Conservation (phyloP, 1,140 invertebrate species). For the Vollenhovia emeryi region DNA sequence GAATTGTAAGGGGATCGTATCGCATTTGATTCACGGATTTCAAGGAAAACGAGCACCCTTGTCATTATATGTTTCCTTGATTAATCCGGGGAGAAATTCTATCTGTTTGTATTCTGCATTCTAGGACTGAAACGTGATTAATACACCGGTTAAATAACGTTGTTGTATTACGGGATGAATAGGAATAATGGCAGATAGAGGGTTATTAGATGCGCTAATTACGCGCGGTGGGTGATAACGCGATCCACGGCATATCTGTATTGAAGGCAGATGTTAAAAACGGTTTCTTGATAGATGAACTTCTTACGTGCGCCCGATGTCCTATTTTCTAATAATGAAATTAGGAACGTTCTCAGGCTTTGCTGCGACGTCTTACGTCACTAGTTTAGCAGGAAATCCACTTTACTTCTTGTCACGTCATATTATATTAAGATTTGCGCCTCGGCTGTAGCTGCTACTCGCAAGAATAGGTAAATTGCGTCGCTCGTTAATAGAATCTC, state of each 20-base stretch:
- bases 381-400: conserved; percentile 49
- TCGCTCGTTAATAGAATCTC: conserved; percentile 34
- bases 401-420: conserved; percentile 54
- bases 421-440: conserved; percentile 54
- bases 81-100: conserved; percentile 3
- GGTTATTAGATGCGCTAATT: not conserved
- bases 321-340: conserved; percentile 57
- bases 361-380: conserved; percentile 43
- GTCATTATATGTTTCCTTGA: not conserved
- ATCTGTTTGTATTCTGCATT: not conserved
- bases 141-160: not conserved
- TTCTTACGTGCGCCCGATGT: conserved; percentile 23
- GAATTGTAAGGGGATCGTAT: conserved; percentile 18
- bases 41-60: not conserved
- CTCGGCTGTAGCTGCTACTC: conserved; percentile 9
- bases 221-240: not conserved
- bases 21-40: conserved; percentile 18
- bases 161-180: not conserved
- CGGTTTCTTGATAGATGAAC: not conserved
- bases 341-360: conserved; percentile 50
- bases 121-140: not conserved
- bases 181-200: not conserved
- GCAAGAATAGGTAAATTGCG: conserved; percentile 48
- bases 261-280: conserved; percentile 9
- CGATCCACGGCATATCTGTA: not conserved